phyloP scores from a whole-genome alignment of 2,797 vertebrate species.

The Phoebastria nigripes region DNA sequence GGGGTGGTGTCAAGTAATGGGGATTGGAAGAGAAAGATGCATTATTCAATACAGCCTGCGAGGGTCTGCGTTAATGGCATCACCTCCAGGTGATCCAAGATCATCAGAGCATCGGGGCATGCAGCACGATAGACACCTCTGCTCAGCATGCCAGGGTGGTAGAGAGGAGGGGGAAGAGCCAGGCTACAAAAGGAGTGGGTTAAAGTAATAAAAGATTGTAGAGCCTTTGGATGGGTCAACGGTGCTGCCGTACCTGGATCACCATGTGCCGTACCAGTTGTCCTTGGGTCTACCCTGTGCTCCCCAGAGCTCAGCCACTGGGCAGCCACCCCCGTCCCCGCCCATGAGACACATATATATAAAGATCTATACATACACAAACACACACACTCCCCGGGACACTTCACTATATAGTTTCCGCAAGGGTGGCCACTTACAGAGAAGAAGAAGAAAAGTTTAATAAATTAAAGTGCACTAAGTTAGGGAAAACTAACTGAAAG shows the following conservation, averaged over 20 bases:
- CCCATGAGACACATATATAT: rapidly evolving
- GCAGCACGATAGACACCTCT: not conserved
- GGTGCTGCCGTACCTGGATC: not conserved
- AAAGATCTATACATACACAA: rapidly evolving
- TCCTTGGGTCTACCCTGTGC: not conserved
- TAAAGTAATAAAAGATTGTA: rapidly evolving
- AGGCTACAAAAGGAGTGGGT: not conserved
- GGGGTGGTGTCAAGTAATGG: not conserved
- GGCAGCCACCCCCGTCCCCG: not conserved
- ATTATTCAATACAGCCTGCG: not conserved
- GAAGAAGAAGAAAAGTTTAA: not conserved
- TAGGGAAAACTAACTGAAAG: not conserved
- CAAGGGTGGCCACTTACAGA: not conserved
- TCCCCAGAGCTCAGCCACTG: not conserved
- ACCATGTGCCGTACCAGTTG: rapidly evolving
- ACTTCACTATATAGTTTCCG: not conserved
- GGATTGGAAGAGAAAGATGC: not conserved
- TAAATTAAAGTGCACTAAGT: not conserved
- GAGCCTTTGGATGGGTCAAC: not conserved
- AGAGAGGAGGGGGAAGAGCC: not conserved
- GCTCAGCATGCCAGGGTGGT: rapidly evolving
- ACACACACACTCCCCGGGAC: not conserved
- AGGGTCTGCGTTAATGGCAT: rapidly evolving
- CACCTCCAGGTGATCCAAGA: not conserved
- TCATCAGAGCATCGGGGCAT: rapidly evolving